phyloP scores from a whole-genome alignment of 2,113 vertebrate genomes.

The Tenrec ecaudatus region DNA sequence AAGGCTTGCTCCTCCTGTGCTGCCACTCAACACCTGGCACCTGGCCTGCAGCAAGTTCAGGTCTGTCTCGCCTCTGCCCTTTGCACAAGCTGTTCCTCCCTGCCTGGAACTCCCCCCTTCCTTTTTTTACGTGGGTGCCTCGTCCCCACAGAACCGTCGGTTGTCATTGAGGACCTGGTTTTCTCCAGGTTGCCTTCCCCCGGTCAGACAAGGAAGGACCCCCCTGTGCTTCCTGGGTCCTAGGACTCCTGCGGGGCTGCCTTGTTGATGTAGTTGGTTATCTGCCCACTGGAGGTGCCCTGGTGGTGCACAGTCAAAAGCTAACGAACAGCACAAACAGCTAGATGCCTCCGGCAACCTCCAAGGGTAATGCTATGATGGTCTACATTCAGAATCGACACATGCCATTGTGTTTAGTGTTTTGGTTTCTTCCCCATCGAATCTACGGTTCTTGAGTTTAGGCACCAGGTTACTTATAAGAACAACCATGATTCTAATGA shows the following conservation, averaged over 20 bases:
- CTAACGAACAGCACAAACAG: not conserved
- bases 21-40: slow-evolving; percentile 13
- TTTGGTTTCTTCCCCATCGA: not conserved
- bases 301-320: not conserved
- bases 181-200: not conserved
- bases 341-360: not conserved
- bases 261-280: not conserved
- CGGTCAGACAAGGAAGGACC: not conserved
- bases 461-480: not conserved
- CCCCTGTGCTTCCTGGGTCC: not conserved
- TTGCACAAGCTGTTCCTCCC: not conserved
- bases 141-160: rapidly evolving
- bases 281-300: not conserved
- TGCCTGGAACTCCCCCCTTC: not conserved
- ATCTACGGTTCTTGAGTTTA: not conserved
- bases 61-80: not conserved
- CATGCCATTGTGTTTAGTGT: not conserved
- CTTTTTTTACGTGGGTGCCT: not conserved
- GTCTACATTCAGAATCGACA: not conserved
- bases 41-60: too few relatives aligned
- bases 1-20: slow-evolving; percentile 42
- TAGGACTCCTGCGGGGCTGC: not conserved
- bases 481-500: slow-evolving; percentile 4
- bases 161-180: not conserved
- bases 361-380: not conserved